phyloP scores from a whole-genome alignment of 2,888 invertebrate species.

The Aspidapion aeneum region DNA sequence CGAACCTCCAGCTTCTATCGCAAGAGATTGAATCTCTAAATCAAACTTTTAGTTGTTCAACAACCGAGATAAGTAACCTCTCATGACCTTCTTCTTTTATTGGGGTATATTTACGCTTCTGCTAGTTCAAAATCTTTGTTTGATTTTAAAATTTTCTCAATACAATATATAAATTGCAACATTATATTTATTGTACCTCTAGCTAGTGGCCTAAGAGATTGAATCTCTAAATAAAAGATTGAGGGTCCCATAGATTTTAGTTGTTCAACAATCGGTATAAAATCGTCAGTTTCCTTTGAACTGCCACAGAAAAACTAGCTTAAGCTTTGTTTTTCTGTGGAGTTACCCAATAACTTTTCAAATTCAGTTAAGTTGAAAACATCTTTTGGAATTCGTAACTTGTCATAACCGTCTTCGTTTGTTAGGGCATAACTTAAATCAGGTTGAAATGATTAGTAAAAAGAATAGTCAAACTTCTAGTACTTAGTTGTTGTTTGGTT shows the following conservation, averaged over 20 bases:
- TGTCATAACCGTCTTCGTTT: slow-evolving; percentile 45
- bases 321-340: too few species aligned
- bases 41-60: too few species aligned
- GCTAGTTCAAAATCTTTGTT: slow-evolving; percentile 85
- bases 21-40: too few species aligned
- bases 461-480: slow-evolving; percentile 95
- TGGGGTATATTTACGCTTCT: too few species aligned
- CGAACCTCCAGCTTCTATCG: too few species aligned
- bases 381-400: slow-evolving; percentile 55
- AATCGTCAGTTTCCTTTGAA: slow-evolving; percentile 53
- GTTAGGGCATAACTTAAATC: slow-evolving; percentile 55
- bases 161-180: slow-evolving; percentile 72
- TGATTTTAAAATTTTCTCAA: slow-evolving; percentile 66
- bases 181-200: slow-evolving; percentile 70
- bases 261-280: slow-evolving; percentile 55
- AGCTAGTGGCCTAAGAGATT: slow-evolving; percentile 72
- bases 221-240: slow-evolving; percentile 83
- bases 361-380: slow-evolving; percentile 67
- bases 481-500: slow-evolving; percentile 80
- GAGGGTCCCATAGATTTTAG: slow-evolving; percentile 75
- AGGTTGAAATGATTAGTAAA: slow-evolving; percentile 82
- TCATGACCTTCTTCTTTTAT: too few species aligned
- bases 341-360: slow-evolving; percentile 60
- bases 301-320: too few species aligned
- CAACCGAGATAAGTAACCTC: too few species aligned